Evolutionary conservation across 2,888 invertebrate genomes (phyloP).

Genomic region (Trachelus stipa): DNA sequence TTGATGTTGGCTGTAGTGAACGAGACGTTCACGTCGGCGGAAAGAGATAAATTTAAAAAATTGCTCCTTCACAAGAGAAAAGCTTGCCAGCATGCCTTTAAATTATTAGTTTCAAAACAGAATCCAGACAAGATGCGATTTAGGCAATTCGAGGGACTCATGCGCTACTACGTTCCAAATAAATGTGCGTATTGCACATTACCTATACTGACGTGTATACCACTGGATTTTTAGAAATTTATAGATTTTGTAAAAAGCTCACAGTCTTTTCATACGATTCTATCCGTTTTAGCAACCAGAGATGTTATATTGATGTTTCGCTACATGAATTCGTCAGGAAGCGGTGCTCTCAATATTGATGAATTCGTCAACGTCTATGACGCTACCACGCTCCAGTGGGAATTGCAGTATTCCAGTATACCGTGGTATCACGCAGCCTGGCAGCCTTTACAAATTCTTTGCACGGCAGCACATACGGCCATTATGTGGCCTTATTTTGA

Average conservation of each 20-base stretch:
- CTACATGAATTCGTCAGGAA: conserved; percentile 77
- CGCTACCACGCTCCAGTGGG: conserved; percentile 80
- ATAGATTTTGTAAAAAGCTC: background rate
- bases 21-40: conserved; percentile 87
- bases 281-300: conserved; percentile 69
- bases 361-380: conserved; percentile 83
- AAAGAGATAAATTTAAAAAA: conserved; percentile 87
- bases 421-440: conserved; percentile 80
- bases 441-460: conserved; percentile 73
- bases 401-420: conserved; percentile 75
- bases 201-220: too few species aligned
- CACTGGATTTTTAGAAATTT: background rate
- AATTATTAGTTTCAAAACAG: conserved; percentile 82
- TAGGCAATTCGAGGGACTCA: conserved; percentile 83
- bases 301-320: conserved; percentile 86
- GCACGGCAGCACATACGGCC: conserved; percentile 72
- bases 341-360: conserved; percentile 75
- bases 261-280: too few species aligned
- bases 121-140: conserved; percentile 77
- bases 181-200: conserved; percentile 69
- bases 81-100: conserved; percentile 85
- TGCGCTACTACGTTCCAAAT: conserved; percentile 82
- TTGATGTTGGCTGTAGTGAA: conserved; percentile 93
- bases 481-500: conserved; percentile 82
- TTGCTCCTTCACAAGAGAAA: conserved; percentile 83